Conservation (phyloP, 2,113 vertebrate genomes). For the Phainopepla nitens region DNA sequence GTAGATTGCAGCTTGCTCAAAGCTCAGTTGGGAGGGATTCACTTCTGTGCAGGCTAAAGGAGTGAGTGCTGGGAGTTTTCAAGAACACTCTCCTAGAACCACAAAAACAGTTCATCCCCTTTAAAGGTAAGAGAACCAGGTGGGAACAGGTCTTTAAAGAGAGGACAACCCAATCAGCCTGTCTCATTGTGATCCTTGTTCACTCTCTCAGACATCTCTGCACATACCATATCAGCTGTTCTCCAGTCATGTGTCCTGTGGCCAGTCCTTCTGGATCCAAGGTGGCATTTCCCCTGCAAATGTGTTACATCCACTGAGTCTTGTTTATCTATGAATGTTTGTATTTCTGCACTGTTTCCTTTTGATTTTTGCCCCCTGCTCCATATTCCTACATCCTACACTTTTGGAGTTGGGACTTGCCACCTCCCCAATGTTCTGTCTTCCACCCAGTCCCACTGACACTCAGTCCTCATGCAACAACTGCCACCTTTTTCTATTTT, state of each 20-base stretch:
- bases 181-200: not conserved
- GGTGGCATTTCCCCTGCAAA: not conserved
- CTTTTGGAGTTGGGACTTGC: not conserved
- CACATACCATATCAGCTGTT: not conserved
- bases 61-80: not conserved
- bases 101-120: not conserved
- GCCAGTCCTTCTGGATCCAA: not conserved
- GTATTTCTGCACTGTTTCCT: not conserved
- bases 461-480: not conserved
- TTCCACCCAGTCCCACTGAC: not conserved
- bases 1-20: not conserved
- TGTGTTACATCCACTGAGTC: not conserved
- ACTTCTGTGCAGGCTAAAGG: not conserved
- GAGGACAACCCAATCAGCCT: not conserved
- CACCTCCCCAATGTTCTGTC: not conserved
- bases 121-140: not conserved
- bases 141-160: not conserved
- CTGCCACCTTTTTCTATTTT: not conserved
- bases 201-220: not conserved
- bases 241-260: not conserved
- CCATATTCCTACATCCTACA: not conserved
- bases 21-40: not conserved
- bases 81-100: not conserved
- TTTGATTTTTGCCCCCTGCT: not conserved
- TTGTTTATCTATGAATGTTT: not conserved